Base-by-base conservation (phyloP, 2,888 invertebrate species). In the Trissolcus brochymenae region DNA sequence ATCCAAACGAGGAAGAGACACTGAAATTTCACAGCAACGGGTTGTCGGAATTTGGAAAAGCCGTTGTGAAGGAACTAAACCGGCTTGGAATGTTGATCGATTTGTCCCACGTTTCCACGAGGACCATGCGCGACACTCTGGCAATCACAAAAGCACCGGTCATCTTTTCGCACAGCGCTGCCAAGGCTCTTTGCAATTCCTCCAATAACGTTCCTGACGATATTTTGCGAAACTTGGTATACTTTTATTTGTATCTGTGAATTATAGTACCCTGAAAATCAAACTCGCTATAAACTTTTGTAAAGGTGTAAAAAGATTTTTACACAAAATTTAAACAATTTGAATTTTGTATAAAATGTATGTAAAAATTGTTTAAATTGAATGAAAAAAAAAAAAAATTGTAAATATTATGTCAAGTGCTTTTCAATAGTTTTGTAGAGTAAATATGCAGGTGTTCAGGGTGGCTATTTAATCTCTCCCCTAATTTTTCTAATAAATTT, bases 71-170 rank as follows among this genome's bases (percentile, higher is more conserved):
- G 65, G 94, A 94, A 88, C 91, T 94, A 91, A 94, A 94, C 85
- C 91, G 94, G 21, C 87, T 94, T 57, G 94, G 94, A 2, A 94
- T 94, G 93, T 88, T 94, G 68, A 91, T 93, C 53, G 94, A 94
- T 84, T 90, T 93, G 60, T 92, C 92, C 1, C 92, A 93, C 86
- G 91, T 93, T 0, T 92, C 93, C 9, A 91, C 92, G 72, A 89
- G 90, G 65, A 93, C 93, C 6, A 93, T 93, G 93, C 88, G 90
- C 17, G 92, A 92, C 80, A 91, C 92, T 1, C 84, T 94, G 51
- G 90, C 90, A 25, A 90, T 91, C 1, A 91, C 93, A 1, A 91
- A 91, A 80, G 93, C 93, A 0, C 93, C 94, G 1, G 92, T 94
- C 61, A 91, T 94, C 70, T 92, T 92, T 81, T 92, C 92, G 55